A percentile compares a stretch with the other conserved stretches of the same genome.
These are phyloP conservation scores for Pharmacophagus antenor DNA, from an alignment of 2,888 invertebrate species.

Conservation along the genomic window DNA sequence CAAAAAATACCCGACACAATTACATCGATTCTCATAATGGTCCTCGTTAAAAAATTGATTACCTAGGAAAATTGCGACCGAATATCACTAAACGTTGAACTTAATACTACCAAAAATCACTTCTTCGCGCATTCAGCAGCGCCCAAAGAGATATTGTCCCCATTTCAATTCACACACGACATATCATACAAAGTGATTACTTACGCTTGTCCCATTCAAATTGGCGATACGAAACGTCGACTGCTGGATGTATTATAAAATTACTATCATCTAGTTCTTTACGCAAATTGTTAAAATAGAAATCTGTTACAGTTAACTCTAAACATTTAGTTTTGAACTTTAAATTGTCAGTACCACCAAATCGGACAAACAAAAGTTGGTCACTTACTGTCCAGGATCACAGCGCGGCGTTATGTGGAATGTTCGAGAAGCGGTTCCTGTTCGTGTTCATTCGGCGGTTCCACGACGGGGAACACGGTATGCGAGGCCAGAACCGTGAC, in stretches of 20 bases:
- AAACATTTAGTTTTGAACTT: constrained; percentile 6
- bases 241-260: neutral
- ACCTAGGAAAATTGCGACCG: constrained; percentile 30
- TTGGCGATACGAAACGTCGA: constrained; percentile 12
- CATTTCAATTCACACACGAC: constrained; percentile 11
- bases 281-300: neutral
- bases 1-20: constrained; percentile 21
- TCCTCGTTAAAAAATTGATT: constrained; percentile 28
- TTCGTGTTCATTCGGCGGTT: constrained; percentile 35
- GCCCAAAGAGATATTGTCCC: constrained; percentile 13
- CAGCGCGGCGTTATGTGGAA: constrained; percentile 65
- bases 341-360: constrained; percentile 21
- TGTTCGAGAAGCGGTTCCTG: constrained; percentile 65
- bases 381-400: constrained; percentile 58
- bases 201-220: constrained; percentile 12
- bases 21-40: constrained; percentile 24
- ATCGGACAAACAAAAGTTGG: constrained; percentile 12
- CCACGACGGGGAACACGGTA: constrained; percentile 43
- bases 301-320: neutral
- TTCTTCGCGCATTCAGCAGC: constrained; percentile 6
- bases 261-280: neutral
- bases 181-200: constrained; percentile 20
- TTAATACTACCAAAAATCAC: constrained; percentile 27
- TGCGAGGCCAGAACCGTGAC: constrained; percentile 52
- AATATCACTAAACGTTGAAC: constrained; percentile 29